Evolutionary conservation across 2,797 vertebrate genomes (phyloP).

Genomic region (Pogoniulus pusillus): DNA sequence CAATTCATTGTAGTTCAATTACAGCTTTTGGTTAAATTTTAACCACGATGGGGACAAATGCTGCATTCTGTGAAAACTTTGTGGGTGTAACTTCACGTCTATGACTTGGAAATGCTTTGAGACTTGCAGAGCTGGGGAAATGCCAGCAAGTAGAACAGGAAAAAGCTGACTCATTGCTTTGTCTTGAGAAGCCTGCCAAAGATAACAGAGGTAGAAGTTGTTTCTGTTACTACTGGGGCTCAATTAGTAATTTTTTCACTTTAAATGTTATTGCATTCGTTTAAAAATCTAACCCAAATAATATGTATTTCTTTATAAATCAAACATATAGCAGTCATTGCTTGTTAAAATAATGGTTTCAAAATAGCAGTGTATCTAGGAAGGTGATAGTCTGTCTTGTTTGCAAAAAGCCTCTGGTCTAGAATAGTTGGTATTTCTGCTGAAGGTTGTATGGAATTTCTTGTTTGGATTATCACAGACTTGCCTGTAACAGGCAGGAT

Average conservation of each 20-base stretch:
- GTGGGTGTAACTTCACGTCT: constrained; percentile 62
- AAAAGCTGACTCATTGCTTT: constrained; percentile 54
- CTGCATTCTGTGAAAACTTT: constrained; percentile 49
- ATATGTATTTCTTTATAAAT: neutral
- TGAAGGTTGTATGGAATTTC: neutral
- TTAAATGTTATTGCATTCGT: neutral
- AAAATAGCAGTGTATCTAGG: neutral
- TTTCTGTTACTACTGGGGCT: neutral
- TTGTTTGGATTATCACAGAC: neutral
- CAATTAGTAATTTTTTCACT: neutral
- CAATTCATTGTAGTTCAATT: constrained; percentile 63
- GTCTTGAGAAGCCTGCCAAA: constrained; percentile 35
- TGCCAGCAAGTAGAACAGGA: constrained; percentile 42
- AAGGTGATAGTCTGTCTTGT: neutral
- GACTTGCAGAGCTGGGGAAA: constrained; percentile 40
- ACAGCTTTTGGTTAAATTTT: constrained; percentile 65
- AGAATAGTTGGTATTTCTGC: neutral
- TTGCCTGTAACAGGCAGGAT: neutral
- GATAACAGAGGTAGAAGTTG: constrained; percentile 52
- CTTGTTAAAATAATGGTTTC: neutral
- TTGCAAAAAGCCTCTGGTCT: neutral
- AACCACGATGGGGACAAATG: constrained; percentile 62
- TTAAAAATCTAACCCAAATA: neutral
- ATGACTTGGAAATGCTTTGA: constrained; percentile 54
- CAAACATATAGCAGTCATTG: neutral